These are phyloP conservation scores for Poeciliopsis occidentalis DNA, from an alignment of 2,113 vertebrate species.

Conservation along the genomic window DNA sequence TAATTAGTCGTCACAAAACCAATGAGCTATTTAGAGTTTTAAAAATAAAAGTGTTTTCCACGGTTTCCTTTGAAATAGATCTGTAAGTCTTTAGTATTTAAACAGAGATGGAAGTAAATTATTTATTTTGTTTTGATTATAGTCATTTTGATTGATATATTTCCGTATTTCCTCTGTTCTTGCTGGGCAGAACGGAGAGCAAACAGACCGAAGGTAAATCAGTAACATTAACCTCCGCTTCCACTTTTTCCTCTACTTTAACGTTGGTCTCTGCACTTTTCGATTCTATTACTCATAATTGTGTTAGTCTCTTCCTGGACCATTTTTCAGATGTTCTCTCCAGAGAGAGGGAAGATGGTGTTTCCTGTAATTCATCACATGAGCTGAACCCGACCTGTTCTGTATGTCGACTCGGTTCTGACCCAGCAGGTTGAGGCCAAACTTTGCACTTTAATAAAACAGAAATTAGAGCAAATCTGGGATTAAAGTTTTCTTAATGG, in stretches of 20 bases:
- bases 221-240: background rate
- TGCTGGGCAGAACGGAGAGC: background rate
- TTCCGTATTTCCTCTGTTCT: background rate
- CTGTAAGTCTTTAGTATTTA: background rate
- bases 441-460: too few species aligned
- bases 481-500: too few species aligned
- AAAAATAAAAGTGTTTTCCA: too few species aligned
- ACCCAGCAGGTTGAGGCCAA: background rate
- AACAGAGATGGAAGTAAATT: background rate
- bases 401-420: background rate
- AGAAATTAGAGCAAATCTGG: too few species aligned
- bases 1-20: too few species aligned
- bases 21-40: too few species aligned
- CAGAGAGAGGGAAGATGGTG: background rate
- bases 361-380: slow-evolving; percentile 5
- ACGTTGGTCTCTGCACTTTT: background rate
- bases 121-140: background rate
- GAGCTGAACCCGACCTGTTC: background rate
- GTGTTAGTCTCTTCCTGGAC: background rate
- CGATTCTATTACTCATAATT: background rate
- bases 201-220: background rate
- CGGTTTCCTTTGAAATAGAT: background rate
- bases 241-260: slow-evolving; percentile 4
- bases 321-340: slow-evolving; percentile 8
- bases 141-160: background rate